These are phyloP conservation scores for Corythornis vintsioides DNA, from an alignment of 2,113 vertebrate genomes.

Conservation along the genomic window DNA sequence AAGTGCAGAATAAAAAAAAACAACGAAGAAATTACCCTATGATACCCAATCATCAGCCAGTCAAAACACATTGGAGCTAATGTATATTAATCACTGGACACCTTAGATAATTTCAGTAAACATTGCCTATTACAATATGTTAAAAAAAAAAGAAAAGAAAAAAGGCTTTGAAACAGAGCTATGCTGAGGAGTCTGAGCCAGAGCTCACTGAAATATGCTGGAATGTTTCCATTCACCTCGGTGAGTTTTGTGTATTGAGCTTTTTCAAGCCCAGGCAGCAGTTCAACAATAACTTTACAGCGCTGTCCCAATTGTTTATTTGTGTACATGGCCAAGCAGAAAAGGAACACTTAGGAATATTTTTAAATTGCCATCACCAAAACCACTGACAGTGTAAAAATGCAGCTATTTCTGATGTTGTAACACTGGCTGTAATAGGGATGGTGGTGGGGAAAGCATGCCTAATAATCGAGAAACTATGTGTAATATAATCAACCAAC, in stretches of 20 bases:
- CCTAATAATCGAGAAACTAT: neutral
- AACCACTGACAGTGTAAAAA: constrained; percentile 42
- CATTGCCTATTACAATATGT: neutral
- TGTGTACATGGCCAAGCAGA: constrained; percentile 50
- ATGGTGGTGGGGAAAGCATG: neutral
- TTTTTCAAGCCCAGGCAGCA: constrained; percentile 39
- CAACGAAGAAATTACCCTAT: constrained; percentile 5
- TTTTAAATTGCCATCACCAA: constrained; percentile 10
- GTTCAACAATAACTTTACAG: constrained; percentile 48
- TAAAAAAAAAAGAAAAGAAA: neutral
- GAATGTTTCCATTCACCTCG: constrained; percentile 44
- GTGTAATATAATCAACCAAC: constrained; percentile 7
- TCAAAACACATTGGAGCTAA: constrained; percentile 2
- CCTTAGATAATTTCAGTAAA: constrained; percentile 50
- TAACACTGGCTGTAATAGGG: constrained; percentile 5
- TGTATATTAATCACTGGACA: constrained; percentile 58
- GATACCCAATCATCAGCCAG: constrained; percentile 58
- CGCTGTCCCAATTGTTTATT: constrained; percentile 43
- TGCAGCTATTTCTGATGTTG: constrained; percentile 35
- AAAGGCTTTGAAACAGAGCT: neutral
- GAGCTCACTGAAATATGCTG: constrained; percentile 43
- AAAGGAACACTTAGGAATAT: constrained; percentile 9
- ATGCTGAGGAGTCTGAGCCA: neutral
- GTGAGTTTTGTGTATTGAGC: constrained; percentile 17
- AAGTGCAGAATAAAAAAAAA: constrained; percentile 29